A percentile compares a stretch with the other conserved stretches of the same genome.
These are phyloP conservation scores for Hafferia zeledoni DNA, from an alignment of 2,797 vertebrate species.

Conservation along the genomic window DNA sequence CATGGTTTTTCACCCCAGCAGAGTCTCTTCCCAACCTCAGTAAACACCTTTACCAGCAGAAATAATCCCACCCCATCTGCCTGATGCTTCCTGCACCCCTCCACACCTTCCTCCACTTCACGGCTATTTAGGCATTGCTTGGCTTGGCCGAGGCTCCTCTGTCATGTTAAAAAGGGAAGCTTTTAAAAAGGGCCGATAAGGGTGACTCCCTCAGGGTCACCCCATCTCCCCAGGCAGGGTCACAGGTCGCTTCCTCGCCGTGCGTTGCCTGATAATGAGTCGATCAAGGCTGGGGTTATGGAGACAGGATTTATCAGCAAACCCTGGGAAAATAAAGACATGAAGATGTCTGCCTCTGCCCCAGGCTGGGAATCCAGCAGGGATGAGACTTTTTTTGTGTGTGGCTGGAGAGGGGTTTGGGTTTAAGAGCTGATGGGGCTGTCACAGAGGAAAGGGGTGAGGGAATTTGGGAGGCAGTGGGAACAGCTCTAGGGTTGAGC, in stretches of 20 bases:
- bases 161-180: not conserved
- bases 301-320: constrained; percentile 53
- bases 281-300: not conserved
- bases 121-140: fast-evolving
- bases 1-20: fast-evolving
- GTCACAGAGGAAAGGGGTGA: not conserved
- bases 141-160: not conserved
- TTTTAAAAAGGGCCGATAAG: not conserved
- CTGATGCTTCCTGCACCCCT: not conserved
- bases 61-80: fast-evolving
- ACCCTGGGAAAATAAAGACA: constrained; percentile 7
- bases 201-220: not conserved
- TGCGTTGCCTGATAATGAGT: not conserved
- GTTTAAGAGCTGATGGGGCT: not conserved
- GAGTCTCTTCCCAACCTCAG: not conserved
- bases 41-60: not conserved
- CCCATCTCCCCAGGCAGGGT: not conserved
- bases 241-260: constrained; percentile 36
- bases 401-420: not conserved
- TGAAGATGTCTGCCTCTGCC: not conserved
- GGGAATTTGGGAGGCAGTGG: fast-evolving
- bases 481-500: not conserved
- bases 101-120: not conserved
- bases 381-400: not conserved
- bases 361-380: not conserved